phyloP scores from a whole-genome alignment of 2,797 vertebrate genomes.

The Betta splendens region DNA sequence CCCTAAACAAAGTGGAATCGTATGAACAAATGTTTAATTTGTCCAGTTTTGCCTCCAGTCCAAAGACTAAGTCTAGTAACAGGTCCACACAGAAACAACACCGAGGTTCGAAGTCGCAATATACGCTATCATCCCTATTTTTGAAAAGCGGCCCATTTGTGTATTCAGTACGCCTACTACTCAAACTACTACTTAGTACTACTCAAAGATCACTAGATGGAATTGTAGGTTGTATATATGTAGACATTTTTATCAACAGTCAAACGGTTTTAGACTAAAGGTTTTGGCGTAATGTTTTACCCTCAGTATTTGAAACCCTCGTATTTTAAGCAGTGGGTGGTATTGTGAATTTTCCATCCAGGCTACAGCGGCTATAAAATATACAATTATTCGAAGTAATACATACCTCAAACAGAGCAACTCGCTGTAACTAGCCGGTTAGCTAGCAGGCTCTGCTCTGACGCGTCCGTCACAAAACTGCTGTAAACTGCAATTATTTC shows the following conservation, averaged over 20 bases:
- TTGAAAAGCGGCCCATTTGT: neutral
- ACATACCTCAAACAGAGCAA: constrained; percentile 48
- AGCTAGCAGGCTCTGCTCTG: constrained; percentile 17
- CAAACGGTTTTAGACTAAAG: too few species aligned
- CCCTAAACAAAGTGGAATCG: neutral
- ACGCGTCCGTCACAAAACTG: neutral
- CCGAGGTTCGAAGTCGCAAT: neutral
- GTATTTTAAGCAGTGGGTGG: neutral
- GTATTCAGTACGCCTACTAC: neutral
- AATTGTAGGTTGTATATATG: too few species aligned
- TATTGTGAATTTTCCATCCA: too few species aligned
- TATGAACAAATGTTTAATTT: neutral
- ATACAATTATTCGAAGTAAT: too few species aligned
- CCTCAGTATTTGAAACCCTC: neutral
- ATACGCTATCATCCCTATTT: neutral
- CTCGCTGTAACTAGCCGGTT: constrained; percentile 34
- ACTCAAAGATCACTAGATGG: neutral
- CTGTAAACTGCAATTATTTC: neutral
- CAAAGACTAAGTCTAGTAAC: neutral
- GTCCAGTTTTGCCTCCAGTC: neutral
- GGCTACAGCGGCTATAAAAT: too few species aligned
- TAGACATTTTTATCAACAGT: too few species aligned
- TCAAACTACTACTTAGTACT: neutral
- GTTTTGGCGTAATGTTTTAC: too few species aligned
- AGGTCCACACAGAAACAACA: neutral